Percentiles rank a stretch among this genome's conserved stretches.
phyloP scores from a whole-genome alignment of 2,113 vertebrate genomes.

The Bettongia penicillata region DNA sequence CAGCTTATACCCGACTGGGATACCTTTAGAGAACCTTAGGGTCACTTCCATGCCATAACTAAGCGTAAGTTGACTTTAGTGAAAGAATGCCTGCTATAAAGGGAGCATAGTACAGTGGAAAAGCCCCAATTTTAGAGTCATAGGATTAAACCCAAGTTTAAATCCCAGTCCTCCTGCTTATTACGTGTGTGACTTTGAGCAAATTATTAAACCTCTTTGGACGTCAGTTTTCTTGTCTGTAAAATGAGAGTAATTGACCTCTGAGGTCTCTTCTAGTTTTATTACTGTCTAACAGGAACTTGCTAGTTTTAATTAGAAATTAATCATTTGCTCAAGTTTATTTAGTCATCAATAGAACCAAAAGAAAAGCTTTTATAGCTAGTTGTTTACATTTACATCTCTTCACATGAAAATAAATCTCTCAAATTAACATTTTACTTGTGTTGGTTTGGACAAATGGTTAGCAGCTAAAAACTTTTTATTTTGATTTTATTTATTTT shows the following conservation, averaged over 20 bases:
- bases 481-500: neutral
- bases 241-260: neutral
- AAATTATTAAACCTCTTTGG: neutral
- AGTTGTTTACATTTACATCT: slow-evolving; percentile 12
- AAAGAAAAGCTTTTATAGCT: neutral
- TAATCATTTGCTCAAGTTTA: slow-evolving; percentile 35
- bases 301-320: slow-evolving; percentile 20
- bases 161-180: neutral
- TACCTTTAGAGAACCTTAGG: neutral
- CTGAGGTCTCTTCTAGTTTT: slow-evolving; percentile 11
- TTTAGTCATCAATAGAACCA: neutral
- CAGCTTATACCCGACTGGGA: neutral
- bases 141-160: neutral
- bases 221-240: neutral
- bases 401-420: neutral
- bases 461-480: neutral
- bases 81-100: neutral
- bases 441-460: slow-evolving; percentile 18
- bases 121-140: neutral
- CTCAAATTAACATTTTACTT: slow-evolving; percentile 29
- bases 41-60: neutral
- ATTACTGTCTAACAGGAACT: slow-evolving; percentile 22
- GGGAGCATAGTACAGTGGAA: neutral
- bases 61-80: neutral
- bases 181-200: neutral